Percentiles rank a stretch among this genome's conserved stretches.
These are phyloP conservation scores for Peromyscus polionotus DNA, from an alignment of 2,113 vertebrate genomes.

Conservation along the genomic window DNA sequence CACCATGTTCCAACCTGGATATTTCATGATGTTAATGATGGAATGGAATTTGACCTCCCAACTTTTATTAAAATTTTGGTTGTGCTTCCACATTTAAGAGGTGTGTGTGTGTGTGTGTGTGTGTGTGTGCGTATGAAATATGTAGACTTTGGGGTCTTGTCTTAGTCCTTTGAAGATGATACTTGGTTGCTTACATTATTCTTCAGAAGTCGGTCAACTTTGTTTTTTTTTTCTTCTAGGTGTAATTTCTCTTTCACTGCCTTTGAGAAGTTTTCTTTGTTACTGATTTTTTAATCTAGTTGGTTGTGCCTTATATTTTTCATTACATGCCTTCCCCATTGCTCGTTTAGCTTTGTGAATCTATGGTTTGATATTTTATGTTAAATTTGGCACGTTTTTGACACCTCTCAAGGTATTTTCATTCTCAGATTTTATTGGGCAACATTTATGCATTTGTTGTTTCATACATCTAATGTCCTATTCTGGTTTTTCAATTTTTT, in stretches of 20 bases:
- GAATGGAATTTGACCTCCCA: background rate
- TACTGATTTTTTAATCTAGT: background rate
- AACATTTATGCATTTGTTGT: background rate
- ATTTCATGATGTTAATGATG: constrained; percentile 14
- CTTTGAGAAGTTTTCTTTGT: background rate
- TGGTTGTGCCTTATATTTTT: background rate
- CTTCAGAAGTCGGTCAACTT: background rate
- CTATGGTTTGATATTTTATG: background rate
- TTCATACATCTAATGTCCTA: background rate
- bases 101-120: background rate
- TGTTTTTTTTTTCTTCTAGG: background rate
- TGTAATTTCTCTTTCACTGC: background rate
- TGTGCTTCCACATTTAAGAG: background rate
- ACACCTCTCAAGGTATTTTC: background rate
- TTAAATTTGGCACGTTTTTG: background rate
- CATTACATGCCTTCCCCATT: background rate
- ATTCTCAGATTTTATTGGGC: background rate
- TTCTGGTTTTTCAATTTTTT: background rate
- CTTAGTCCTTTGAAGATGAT: background rate
- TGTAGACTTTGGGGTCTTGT: background rate
- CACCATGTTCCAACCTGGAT: background rate
- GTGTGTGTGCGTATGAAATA: background rate
- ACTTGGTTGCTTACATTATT: background rate
- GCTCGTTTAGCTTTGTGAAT: background rate
- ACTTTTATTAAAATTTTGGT: constrained; percentile 27